phyloP scores from a whole-genome alignment of 2,888 invertebrate species.

The Acrocera orbiculus region DNA sequence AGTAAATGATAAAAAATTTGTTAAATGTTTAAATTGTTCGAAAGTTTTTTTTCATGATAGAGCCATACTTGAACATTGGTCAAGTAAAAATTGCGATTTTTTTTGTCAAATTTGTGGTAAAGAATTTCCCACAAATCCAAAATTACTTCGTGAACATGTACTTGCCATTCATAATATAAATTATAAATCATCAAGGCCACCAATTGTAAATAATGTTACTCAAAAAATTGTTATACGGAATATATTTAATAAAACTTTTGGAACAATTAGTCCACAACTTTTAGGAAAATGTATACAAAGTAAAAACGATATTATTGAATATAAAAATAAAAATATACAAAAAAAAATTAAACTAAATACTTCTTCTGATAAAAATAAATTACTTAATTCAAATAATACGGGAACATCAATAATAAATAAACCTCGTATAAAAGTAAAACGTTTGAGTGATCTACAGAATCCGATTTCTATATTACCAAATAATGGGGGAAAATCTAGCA shows the following conservation, averaged over 20 bases:
- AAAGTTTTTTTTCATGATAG: slow-evolving; percentile 18
- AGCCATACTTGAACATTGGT: slow-evolving; percentile 21
- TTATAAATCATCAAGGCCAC: slow-evolving; percentile 14
- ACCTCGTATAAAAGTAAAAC: no score
- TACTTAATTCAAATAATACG: no score
- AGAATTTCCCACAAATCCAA: slow-evolving; percentile 19
- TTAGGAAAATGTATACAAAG: no score
- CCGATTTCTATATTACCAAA: no score
- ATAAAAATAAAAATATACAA: no score
- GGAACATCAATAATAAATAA: no score
- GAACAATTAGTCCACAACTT: neutral
- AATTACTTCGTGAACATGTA: slow-evolving; percentile 19
- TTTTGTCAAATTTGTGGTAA: slow-evolving; percentile 21
- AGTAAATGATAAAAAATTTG: slow-evolving; percentile 16
- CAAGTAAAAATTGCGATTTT: slow-evolving; percentile 19
- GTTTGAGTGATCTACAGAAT: no score
- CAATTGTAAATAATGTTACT: neutral
- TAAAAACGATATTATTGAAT: no score
- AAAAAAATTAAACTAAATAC: no score
- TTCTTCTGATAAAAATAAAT: no score
- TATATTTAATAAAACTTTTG: neutral
- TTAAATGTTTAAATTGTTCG: slow-evolving; percentile 22
- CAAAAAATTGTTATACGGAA: neutral
- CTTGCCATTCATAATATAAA: slow-evolving; percentile 17
- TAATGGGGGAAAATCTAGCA: no score